Percentiles rank a stretch among this genome's conserved stretches.
These are phyloP conservation scores for Galerucella pusilla DNA, from an alignment of 2,888 invertebrate genomes.

Conservation along the genomic window DNA sequence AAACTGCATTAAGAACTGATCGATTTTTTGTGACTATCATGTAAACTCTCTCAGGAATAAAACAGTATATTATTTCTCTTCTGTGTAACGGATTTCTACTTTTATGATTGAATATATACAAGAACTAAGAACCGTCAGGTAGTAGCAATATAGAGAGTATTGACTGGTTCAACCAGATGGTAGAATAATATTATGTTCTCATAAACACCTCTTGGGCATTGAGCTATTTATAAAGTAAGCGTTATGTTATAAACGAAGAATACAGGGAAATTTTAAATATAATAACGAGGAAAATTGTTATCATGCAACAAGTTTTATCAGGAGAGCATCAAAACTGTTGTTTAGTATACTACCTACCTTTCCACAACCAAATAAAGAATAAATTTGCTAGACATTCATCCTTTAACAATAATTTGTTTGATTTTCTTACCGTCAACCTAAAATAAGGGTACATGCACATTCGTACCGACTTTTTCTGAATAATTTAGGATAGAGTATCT, in stretches of 20 bases:
- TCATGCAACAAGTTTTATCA: too few relatives aligned
- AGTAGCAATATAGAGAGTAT: not conserved
- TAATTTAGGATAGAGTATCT: too few relatives aligned
- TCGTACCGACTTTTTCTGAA: too few relatives aligned
- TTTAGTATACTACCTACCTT: too few relatives aligned
- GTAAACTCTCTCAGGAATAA: not conserved
- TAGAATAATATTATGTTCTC: not conserved
- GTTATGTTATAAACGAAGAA: not conserved
- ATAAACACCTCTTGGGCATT: not conserved
- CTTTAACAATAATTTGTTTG: too few relatives aligned
- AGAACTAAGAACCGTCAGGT: not conserved
- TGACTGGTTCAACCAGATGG: conserved; percentile 2
- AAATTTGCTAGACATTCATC: too few relatives aligned
- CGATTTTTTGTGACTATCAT: not conserved
- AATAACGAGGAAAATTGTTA: not conserved
- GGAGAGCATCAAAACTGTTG: too few relatives aligned
- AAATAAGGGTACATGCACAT: too few relatives aligned
- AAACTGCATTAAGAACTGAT: not conserved
- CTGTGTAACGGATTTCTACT: not conserved
- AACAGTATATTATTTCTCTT: not conserved
- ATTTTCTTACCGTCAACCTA: too few relatives aligned
- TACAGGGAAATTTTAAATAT: not conserved
- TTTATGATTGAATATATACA: conserved; percentile 12
- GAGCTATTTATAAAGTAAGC: not conserved
- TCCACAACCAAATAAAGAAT: too few relatives aligned